phyloP scores from a whole-genome alignment of 2,888 invertebrate species.

The Acrocera orbiculus region DNA sequence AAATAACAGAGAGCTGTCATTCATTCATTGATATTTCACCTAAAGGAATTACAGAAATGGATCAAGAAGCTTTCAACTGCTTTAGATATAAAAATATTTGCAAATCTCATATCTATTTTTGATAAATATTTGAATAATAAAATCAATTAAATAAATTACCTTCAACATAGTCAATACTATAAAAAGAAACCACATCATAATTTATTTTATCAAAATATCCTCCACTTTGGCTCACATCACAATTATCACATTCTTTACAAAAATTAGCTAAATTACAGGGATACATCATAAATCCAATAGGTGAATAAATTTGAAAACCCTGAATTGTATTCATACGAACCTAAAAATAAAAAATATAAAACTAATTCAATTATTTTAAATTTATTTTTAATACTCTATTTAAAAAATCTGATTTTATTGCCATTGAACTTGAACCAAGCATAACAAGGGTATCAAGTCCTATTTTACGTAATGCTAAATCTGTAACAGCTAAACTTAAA shows the following conservation, averaged over 20 bases:
- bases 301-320: conserved; percentile 76
- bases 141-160: conserved; percentile 37
- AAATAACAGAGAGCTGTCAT: too few species aligned
- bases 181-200: conserved; percentile 60
- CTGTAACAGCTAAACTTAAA: conserved; percentile 38
- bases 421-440: conserved; percentile 46
- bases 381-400: conserved; percentile 46
- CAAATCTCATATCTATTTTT: too few species aligned
- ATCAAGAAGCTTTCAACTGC: too few species aligned
- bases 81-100: too few species aligned
- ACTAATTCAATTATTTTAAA: conserved; percentile 1
- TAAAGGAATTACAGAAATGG: too few species aligned
- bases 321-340: conserved; percentile 88
- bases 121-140: too few species aligned
- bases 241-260: conserved; percentile 34
- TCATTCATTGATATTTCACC: too few species aligned
- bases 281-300: conserved; percentile 81
- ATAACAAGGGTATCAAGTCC: conserved; percentile 55
- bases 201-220: conserved; percentile 66
- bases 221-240: conserved; percentile 51
- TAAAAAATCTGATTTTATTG: conserved; percentile 65
- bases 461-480: conserved; percentile 50
- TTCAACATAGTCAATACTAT: conserved; percentile 60
- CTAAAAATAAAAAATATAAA: conserved; percentile 28
- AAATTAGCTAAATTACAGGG: conserved; percentile 45